Evolutionary conservation across 2,888 invertebrate genomes (phyloP), one percentile per base, ranked within the genome.

Genomic region (Pristionchus exspectatus): DNA sequence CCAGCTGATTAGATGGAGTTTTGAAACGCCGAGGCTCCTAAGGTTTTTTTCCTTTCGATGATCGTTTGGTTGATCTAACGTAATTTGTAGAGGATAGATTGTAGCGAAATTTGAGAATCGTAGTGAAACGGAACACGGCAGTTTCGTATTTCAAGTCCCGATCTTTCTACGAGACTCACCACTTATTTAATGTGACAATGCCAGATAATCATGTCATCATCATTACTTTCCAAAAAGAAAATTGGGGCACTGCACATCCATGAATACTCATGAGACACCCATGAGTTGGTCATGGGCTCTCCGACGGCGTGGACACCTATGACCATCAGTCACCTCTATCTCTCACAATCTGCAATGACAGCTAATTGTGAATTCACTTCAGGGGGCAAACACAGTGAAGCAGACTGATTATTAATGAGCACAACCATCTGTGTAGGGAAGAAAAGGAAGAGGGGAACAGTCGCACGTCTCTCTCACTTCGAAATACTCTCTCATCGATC

Each of bases 321-420:
- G 3, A 5, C 38, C 44, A 50, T 50, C 44, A 50, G 3, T 18
- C 59, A 24, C 59, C 24, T 59, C 59, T 59, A 24, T 59, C 59
- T 24, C 18, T 14, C 24, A 24, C 74, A 30, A 24, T 14, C 72
- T 9, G 21, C 12, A 30, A 81, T 54, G 81, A 54, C 81, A 54
- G 54, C 81, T 81, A 81, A 81, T 81, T 54, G 24, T n/a, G 81
- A 81, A 81, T 81, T 81, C 81, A 81, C 44, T 44, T 21, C 24
- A 30, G 38, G n/a, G 69, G n/a, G 81, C 50, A n/a, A 54, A 54
- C 54, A 81, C 50, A 54, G n/a, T n/a, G 3, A 27, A 12, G 38
- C 50, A 63, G 81, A 81, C 81, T 81, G 81, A 81, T 81, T 81
- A 81, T 81, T 50, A 81, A 81, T 81, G 81, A 81, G 81, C 81